Conservation (phyloP, 2,113 vertebrate genomes). For the Diadophis punctatus region DNA sequence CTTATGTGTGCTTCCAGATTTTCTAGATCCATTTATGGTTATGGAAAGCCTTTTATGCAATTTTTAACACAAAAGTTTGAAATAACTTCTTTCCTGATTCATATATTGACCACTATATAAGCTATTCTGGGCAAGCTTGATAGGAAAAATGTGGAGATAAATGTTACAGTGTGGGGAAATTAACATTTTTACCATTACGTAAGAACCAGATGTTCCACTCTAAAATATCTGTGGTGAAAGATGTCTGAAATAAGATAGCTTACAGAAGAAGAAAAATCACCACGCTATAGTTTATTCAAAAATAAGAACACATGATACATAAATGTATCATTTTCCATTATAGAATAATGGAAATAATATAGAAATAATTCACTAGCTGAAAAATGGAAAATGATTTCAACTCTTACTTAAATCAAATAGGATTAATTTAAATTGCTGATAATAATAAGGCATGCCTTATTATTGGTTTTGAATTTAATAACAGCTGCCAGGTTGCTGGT, state of each 20-base stretch:
- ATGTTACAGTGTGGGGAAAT: conserved; percentile 50
- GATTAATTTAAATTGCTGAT: background rate
- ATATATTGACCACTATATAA: conserved; percentile 56
- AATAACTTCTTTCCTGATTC: conserved; percentile 49
- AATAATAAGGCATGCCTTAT: background rate
- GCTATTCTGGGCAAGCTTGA: conserved; percentile 56
- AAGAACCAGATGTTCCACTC: conserved; percentile 70
- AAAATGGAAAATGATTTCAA: conserved; percentile 29
- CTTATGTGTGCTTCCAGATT: conserved; percentile 5
- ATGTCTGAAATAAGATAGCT: conserved; percentile 7
- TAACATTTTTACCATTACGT: conserved; percentile 56
- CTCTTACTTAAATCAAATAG: conserved; percentile 30
- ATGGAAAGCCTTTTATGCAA: conserved; percentile 54
- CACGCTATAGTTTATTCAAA: conserved; percentile 30
- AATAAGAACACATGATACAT: conserved; percentile 6
- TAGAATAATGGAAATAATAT: too few relatives aligned
- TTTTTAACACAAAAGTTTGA: conserved; percentile 59
- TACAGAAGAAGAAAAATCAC: conserved; percentile 14
- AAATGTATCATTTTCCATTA: too few relatives aligned
- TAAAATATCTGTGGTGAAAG: conserved; percentile 53
- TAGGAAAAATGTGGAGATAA: conserved; percentile 57
- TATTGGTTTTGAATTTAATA: too few relatives aligned
- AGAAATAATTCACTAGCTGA: background rate
- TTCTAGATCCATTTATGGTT: conserved; percentile 4
- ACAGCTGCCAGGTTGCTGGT: too few relatives aligned